These are phyloP conservation scores for Lanistes nyassanus DNA, from an alignment of 1,140 invertebrate species.

Conservation along the genomic window DNA sequence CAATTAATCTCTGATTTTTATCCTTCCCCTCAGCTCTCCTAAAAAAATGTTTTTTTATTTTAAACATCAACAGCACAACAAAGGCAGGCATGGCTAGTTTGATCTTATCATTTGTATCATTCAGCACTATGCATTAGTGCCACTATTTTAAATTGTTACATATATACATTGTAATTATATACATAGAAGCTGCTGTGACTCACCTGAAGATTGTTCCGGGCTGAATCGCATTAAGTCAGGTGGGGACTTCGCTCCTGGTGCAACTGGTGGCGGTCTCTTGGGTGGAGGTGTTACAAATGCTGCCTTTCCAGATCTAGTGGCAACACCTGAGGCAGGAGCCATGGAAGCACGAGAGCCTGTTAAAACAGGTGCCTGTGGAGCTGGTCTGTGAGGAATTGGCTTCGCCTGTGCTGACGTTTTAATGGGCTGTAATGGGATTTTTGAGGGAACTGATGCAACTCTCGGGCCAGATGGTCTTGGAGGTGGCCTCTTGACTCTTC, in stretches of 20 bases:
- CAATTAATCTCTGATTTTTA: too few species aligned
- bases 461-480: slow-evolving; percentile 50
- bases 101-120: too few species aligned
- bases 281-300: background rate
- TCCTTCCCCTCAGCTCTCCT: too few species aligned
- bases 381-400: slow-evolving; percentile 40
- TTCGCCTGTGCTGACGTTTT: background rate
- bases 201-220: slow-evolving; percentile 32
- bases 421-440: slow-evolving; percentile 21
- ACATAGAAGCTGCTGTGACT: background rate
- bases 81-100: too few species aligned
- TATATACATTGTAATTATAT: too few species aligned
- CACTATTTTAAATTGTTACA: too few species aligned
- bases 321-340: slow-evolving; percentile 13
- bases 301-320: slow-evolving; percentile 18
- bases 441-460: slow-evolving; percentile 35
- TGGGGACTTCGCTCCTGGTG: slow-evolving; percentile 5
- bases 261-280: slow-evolving; percentile 12
- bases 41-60: too few species aligned
- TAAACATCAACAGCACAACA: too few species aligned
- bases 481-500: slow-evolving; percentile 42
- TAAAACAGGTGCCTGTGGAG: slow-evolving; percentile 33
- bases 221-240: slow-evolving; percentile 50
- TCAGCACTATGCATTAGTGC: too few species aligned
- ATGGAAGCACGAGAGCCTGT: background rate